Conservation (phyloP, 1,140 invertebrate genomes). For the Macrocentrus cingulum region DNA sequence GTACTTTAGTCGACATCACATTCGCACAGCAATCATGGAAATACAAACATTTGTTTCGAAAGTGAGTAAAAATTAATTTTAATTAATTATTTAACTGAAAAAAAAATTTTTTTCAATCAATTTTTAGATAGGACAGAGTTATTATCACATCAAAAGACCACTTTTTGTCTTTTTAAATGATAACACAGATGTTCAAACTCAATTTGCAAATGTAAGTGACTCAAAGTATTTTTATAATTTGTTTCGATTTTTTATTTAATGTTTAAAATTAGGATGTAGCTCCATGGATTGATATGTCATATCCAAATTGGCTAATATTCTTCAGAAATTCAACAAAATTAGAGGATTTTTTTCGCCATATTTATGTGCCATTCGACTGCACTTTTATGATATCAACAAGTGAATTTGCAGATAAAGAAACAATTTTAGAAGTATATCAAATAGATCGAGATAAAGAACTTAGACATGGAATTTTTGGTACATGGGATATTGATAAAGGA, state of each 20-base stretch:
- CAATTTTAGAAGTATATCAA: conserved; percentile 48
- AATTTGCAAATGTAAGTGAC: conserved; percentile 44
- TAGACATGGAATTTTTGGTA: conserved; percentile 36
- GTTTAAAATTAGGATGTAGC: conserved; percentile 17
- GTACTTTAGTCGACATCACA: conserved; percentile 33
- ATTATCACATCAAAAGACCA: conserved; percentile 50
- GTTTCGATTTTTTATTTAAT: conserved; percentile 3
- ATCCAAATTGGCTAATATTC: conserved; percentile 52
- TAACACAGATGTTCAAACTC: conserved; percentile 36
- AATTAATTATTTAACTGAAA: not conserved
- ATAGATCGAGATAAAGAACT: conserved; percentile 39
- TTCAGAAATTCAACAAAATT: conserved; percentile 37
- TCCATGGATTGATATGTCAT: conserved; percentile 47
- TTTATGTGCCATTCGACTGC: conserved; percentile 49
- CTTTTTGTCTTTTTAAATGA: conserved; percentile 53
- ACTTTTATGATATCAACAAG: conserved; percentile 38
- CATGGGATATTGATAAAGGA: conserved; percentile 36
- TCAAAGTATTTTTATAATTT: not conserved
- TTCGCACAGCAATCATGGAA: conserved; percentile 45
- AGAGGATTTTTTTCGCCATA: conserved; percentile 37
- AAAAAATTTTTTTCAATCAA: conserved; percentile 13
- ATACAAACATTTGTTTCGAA: conserved; percentile 40
- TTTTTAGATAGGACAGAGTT: conserved; percentile 44
- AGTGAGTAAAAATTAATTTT: conserved; percentile 31
- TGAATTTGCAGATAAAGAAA: conserved; percentile 28